phyloP scores from a whole-genome alignment of 2,888 invertebrate genomes.

The Brenthis ino region DNA sequence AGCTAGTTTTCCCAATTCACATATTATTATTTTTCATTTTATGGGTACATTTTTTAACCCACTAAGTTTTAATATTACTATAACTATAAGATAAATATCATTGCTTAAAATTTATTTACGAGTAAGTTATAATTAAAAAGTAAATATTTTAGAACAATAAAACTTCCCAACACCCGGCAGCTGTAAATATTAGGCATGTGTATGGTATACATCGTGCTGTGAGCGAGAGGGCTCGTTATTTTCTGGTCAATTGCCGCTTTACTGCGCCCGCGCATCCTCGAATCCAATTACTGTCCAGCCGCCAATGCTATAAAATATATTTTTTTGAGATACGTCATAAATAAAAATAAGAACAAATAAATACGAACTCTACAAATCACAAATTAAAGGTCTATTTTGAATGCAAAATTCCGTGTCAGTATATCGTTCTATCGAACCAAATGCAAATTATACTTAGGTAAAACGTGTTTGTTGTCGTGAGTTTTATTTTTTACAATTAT shows the following conservation, averaged over 20 bases:
- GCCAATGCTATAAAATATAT: constrained; percentile 74
- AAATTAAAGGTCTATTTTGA: constrained; percentile 35
- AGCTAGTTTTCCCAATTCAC: no score
- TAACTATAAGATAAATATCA: background rate
- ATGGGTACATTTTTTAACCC: background rate
- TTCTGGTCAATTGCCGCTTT: constrained; percentile 82
- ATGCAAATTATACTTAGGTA: constrained; percentile 81
- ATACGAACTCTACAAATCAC: constrained; percentile 36
- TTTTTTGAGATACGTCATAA: constrained; percentile 48
- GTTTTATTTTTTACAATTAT: constrained; percentile 81
- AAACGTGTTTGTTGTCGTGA: constrained; percentile 78
- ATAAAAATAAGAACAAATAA: constrained; percentile 37
- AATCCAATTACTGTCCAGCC: constrained; percentile 80
- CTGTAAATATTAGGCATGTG: constrained; percentile 69
- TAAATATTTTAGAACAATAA: constrained; percentile 51
- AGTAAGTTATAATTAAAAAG: constrained; percentile 47
- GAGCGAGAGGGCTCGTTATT: constrained; percentile 77
- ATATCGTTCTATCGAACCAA: constrained; percentile 41
- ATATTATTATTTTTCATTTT: background rate
- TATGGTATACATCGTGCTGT: constrained; percentile 55
- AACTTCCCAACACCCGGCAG: constrained; percentile 65
- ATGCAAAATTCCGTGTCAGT: constrained; percentile 28
- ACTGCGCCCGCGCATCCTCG: constrained; percentile 80
- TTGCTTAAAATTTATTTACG: constrained; percentile 32
- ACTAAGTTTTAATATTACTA: background rate